Percentiles rank a stretch among this genome's conserved stretches.
phyloP scores from a whole-genome alignment of 1,140 invertebrate species.

The Leptinotarsa defecta region DNA sequence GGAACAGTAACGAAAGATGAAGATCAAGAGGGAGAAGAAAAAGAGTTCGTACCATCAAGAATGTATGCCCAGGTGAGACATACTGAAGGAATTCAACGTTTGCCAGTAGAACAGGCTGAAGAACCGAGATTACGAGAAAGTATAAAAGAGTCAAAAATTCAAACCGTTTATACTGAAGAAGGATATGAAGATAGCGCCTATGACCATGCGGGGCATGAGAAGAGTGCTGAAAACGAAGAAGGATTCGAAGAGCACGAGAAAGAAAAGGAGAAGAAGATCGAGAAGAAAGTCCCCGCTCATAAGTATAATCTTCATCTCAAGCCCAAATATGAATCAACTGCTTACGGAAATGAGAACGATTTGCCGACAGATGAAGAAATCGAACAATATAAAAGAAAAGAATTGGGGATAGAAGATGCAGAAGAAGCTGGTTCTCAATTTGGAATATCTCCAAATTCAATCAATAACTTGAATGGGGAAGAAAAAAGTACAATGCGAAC shows the following conservation, averaged over 20 bases:
- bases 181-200: constrained; percentile 78
- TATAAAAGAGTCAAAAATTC: constrained; percentile 71
- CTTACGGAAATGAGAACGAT: constrained; percentile 13
- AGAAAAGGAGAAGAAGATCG: constrained; percentile 31
- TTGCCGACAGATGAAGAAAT: constrained; percentile 14
- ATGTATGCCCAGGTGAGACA: constrained; percentile 71
- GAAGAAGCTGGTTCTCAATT: constrained; percentile 21
- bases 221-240: constrained; percentile 64
- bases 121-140: constrained; percentile 66
- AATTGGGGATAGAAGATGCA: constrained; percentile 13
- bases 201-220: constrained; percentile 74
- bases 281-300: constrained; percentile 25
- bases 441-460: constrained; percentile 5
- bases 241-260: constrained; percentile 45
- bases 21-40: constrained; percentile 45
- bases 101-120: constrained; percentile 64
- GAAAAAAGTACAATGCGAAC: constrained; percentile 24
- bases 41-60: constrained; percentile 69
- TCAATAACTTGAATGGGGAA: background rate
- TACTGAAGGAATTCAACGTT: constrained; percentile 63
- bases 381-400: constrained; percentile 21
- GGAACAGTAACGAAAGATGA: constrained; percentile 25
- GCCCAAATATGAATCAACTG: constrained; percentile 10
- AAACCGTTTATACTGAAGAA: constrained; percentile 77
- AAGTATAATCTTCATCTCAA: constrained; percentile 25